Percentiles rank a stretch among this genome's conserved stretches.
These are phyloP conservation scores for Cephus runcator DNA, from an alignment of 2,888 invertebrate genomes.

Conservation along the genomic window DNA sequence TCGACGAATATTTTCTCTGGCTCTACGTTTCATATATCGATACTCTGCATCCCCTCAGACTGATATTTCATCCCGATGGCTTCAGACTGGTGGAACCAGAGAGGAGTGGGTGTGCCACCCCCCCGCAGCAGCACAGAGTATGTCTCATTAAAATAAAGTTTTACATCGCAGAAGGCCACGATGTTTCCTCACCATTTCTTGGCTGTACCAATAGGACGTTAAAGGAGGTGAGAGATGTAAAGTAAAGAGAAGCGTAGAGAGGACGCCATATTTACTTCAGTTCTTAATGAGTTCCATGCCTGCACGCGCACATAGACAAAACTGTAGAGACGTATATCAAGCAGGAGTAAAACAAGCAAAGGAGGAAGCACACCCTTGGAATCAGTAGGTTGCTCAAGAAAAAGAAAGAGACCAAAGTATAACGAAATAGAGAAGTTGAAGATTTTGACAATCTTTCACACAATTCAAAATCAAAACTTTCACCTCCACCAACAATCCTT, in stretches of 20 bases:
- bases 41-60: neutral
- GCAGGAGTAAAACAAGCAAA: neutral
- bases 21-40: neutral
- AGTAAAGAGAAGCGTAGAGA: neutral
- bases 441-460: too few species aligned
- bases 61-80: neutral
- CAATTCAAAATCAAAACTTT: too few species aligned
- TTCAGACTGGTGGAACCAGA: neutral
- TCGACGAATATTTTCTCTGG: neutral
- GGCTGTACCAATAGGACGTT: conserved; percentile 6
- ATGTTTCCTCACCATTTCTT: conserved; percentile 14
- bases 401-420: neutral
- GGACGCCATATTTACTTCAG: conserved; percentile 46
- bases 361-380: too few species aligned
- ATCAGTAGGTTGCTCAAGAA: neutral
- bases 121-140: neutral
- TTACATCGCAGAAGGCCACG: conserved; percentile 32
- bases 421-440: too few species aligned
- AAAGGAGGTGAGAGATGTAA: neutral
- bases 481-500: neutral
- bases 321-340: neutral
- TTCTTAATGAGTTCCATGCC: conserved; percentile 47
- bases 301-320: conserved; percentile 3
- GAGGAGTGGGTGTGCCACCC: too few species aligned
- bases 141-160: conserved; percentile 50